phyloP scores from a whole-genome alignment of 2,888 invertebrate genomes.

The Itoplectis maculator region DNA sequence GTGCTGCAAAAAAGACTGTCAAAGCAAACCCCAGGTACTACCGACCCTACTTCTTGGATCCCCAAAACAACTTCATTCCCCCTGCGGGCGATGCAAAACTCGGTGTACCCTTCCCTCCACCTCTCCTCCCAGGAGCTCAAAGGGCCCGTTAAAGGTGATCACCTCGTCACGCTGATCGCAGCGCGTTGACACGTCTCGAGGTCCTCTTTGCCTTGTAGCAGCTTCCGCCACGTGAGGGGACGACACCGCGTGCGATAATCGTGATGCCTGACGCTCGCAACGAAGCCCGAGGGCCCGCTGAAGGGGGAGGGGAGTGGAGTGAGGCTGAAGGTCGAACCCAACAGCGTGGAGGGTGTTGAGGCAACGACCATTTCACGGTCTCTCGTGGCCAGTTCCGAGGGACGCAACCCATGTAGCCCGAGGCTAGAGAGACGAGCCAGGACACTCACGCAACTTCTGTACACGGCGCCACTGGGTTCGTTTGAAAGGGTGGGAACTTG shows the following conservation, averaged over 20 bases:
- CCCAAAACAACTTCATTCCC: background rate
- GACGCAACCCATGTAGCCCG: background rate
- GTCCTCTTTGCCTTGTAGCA: no score
- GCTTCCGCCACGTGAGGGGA: background rate
- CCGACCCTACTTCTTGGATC: no score
- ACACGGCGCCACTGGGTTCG: conserved; percentile 1
- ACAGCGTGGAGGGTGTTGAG: background rate
- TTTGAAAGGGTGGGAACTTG: no score
- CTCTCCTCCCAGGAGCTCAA: no score
- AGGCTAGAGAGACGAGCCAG: conserved; percentile 29
- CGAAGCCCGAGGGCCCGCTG: background rate
- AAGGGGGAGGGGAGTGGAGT: no score
- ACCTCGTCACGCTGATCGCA: background rate
- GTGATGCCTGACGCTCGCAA: conserved; percentile 20
- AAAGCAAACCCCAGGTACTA: no score
- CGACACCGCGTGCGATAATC: background rate
- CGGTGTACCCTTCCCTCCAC: no score
- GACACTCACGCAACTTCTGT: conserved; percentile 30
- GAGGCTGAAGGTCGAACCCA: no score
- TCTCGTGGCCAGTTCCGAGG: conserved; percentile 14
- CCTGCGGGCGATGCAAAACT: background rate
- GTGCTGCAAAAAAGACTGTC: background rate
- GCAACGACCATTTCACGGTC: background rate
- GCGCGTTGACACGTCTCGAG: conserved; percentile 5
- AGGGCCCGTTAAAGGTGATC: background rate